phyloP scores from a whole-genome alignment of 2,113 vertebrate species.

The Nannobrachium achirus region DNA sequence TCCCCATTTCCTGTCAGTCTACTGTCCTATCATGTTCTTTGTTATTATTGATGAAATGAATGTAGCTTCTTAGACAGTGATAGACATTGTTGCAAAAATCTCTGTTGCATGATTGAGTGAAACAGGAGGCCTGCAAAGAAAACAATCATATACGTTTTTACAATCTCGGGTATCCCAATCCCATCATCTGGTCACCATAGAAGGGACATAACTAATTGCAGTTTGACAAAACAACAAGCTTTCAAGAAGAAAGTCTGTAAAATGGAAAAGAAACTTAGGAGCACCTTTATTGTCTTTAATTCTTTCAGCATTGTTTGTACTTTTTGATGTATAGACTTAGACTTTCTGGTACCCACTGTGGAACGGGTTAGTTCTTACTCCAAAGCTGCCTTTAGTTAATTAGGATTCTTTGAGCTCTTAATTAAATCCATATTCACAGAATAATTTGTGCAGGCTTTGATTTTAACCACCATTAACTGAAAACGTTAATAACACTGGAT shows the following conservation, averaged over 20 bases:
- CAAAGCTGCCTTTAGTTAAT: constrained; percentile 54
- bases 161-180: too few relatives aligned
- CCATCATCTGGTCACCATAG: constrained; percentile 4
- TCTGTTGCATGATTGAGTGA: too few relatives aligned
- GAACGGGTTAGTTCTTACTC: constrained; percentile 33
- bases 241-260: constrained; percentile 23
- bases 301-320: constrained; percentile 33
- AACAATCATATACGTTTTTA: too few relatives aligned
- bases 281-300: constrained; percentile 31
- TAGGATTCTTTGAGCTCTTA: constrained; percentile 64
- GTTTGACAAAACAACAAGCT: constrained; percentile 56
- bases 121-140: too few relatives aligned
- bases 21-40: too few relatives aligned
- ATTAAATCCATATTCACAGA: constrained; percentile 63
- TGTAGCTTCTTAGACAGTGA: too few relatives aligned
- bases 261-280: constrained; percentile 44
- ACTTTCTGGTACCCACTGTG: constrained; percentile 46
- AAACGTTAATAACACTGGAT: constrained; percentile 45
- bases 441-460: constrained; percentile 43
- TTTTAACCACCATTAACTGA: constrained; percentile 43
- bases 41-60: too few relatives aligned
- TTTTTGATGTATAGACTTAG: not conserved
- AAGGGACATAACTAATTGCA: constrained; percentile 55
- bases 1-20: too few relatives aligned
- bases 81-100: too few relatives aligned